Evolutionary conservation across 1,140 invertebrate genomes (phyloP), one percentile per base, ranked within the genome.

Genomic region (Phymastichus coffea): DNA sequence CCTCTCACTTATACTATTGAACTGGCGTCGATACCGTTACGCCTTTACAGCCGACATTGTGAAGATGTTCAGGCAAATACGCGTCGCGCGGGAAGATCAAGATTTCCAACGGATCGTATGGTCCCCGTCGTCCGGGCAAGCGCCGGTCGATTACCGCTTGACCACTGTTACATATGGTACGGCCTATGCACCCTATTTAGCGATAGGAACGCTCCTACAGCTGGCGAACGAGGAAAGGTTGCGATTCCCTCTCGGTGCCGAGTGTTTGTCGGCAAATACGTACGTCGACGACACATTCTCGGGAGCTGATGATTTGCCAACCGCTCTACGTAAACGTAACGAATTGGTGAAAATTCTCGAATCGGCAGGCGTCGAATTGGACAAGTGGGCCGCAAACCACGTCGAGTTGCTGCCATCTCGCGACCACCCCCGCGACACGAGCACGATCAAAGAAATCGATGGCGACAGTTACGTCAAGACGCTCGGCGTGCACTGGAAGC

Each of bases 61-160:
- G 0, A 69, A 65, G 8, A 57, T 63, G 53, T 70, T 67, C 46
- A n/a, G n/a, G n/a, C n/a, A n/a, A n/a, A n/a, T n/a, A n/a, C n/a
- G n/a, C n/a, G n/a, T n/a, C n/a, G n/a, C n/a, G n/a, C n/a, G n/a
- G n/a, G n/a, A n/a, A n/a, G n/a, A n/a, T n/a, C n/a, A n/a, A n/a
- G n/a, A n/a, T 38, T 71, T 3, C 70, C 57, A 57, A 4, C n/a
- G 57, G 15, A 57, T 61, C 0, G 3, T 57, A 0, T 63, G 55
- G 43, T 4, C 47, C 1, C 10, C 46, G 1, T 9, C 14, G 1
- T 1, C 19, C 9, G 7, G 19, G 2, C 10, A 15, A 8, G 2
- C 14, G 3, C 19, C 47, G 0, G 7, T 49, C 1, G 37, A 43
- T n/a, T n/a, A n/a, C n/a, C n/a, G n/a, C n/a, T n/a, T n/a, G n/a